phyloP scores from a whole-genome alignment of 2,888 invertebrate species.

The Sphaerophoria taeniata region DNA sequence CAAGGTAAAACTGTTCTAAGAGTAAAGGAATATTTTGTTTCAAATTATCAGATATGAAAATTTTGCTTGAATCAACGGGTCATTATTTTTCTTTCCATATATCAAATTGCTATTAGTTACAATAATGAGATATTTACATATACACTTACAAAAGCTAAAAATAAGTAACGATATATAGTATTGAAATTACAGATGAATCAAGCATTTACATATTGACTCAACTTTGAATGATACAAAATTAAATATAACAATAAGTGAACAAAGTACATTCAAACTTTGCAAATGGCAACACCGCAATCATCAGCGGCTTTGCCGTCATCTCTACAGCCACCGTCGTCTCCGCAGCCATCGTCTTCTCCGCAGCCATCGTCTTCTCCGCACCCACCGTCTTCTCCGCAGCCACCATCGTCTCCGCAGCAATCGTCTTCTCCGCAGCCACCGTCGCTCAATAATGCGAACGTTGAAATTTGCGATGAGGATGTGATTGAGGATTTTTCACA shows the following conservation, averaged over 20 bases:
- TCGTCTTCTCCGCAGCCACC: too few species aligned
- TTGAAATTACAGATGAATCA: constrained; percentile 1
- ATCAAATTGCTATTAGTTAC: not conserved
- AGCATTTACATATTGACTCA: not conserved
- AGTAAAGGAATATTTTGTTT: constrained; percentile 40
- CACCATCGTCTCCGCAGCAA: too few species aligned
- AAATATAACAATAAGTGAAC: not conserved
- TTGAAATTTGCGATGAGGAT: too few species aligned
- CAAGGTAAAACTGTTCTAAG: constrained; percentile 29
- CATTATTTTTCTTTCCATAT: not conserved
- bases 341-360: not conserved
- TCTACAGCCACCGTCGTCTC: not conserved
- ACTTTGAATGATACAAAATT: constrained; percentile 3
- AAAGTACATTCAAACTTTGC: not conserved
- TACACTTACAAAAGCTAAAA: not conserved
- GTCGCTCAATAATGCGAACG: not conserved
- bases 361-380: too few species aligned
- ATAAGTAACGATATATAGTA: not conserved
- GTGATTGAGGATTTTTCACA: too few species aligned
- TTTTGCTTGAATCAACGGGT: not conserved
- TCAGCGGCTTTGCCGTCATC: too few species aligned
- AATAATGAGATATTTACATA: not conserved
- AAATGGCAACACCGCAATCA: constrained; percentile 2
- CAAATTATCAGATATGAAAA: constrained; percentile 1
- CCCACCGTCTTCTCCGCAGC: too few species aligned